phyloP scores from a whole-genome alignment of 2,888 invertebrate genomes.

The Cosmopolites sordidus region DNA sequence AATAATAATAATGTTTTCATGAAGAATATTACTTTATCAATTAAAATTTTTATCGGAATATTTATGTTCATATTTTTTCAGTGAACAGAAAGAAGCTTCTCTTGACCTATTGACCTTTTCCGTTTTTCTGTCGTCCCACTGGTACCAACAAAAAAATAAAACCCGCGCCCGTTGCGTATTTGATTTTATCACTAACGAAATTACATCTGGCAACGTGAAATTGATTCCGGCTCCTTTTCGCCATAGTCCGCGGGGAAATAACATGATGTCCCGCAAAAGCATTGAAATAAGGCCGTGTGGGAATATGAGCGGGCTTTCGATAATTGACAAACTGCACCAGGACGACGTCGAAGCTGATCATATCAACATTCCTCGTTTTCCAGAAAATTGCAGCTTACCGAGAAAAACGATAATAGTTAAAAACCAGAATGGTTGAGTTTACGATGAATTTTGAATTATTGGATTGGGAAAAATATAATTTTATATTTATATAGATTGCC shows the following conservation, averaged over 20 bases:
- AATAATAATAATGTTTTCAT: too few species aligned
- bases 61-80: too few species aligned
- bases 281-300: conserved; percentile 39
- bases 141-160: neutral
- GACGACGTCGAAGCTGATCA: conserved; percentile 16
- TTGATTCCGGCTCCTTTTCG: conserved; percentile 26
- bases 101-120: neutral
- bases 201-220: conserved; percentile 27
- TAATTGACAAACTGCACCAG: conserved; percentile 38
- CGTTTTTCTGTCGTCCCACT: neutral
- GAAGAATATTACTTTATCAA: too few species aligned
- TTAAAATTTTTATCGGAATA: too few species aligned
- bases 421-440: too few species aligned
- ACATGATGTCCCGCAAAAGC: conserved; percentile 43
- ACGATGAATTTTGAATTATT: too few species aligned
- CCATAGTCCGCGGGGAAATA: conserved; percentile 39
- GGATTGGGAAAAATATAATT: too few species aligned
- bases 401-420: neutral
- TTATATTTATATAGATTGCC: too few species aligned
- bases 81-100: too few species aligned
- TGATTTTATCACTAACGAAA: conserved; percentile 26
- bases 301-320: conserved; percentile 36
- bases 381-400: conserved; percentile 11
- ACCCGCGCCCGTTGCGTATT: conserved; percentile 9
- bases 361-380: conserved; percentile 8